Base-by-base conservation (phyloP, 1,140 invertebrate genomes). In the Hypsibius dujardini region DNA sequence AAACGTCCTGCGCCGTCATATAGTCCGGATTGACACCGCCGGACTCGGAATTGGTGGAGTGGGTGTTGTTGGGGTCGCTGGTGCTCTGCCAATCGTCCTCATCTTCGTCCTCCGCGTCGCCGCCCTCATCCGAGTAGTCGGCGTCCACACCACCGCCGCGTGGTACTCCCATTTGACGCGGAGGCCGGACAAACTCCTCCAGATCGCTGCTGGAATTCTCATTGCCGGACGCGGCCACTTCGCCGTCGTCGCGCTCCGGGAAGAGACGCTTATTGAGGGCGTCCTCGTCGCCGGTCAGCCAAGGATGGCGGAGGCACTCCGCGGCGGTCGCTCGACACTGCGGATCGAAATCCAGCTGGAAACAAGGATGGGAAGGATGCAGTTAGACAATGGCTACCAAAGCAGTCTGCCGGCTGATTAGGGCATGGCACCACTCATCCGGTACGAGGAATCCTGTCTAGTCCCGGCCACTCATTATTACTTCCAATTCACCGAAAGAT, bases 291-390 rank as follows among this genome's bases (percentile, higher is more conserved):
- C 70, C 73, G 59, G 14, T 76, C 47, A 97, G 82, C 91, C 92
- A 97, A 45, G 89, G 87, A 83, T 97, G 92, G 78, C 89, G 85
- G 76, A 97, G 85, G 83, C 92, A 94, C 77, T 95, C 86, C 70
- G 87, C 86, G 74, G 95, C 95, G 59, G 92, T 95, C 69, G 92
- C 92, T 76, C 95, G 85, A 75, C 86, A 84, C 74, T 85, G 85
- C 47, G 92, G 90, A 82, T 97, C 92, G 82, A 92, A 96, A 74
- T 88, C 86, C 50, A 56, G 50, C 28, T 28, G 28, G 28, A 28
- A 28, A 28, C 28, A 28, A 28, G 28, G 28, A 28, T 28, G 28
- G 28, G 28, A 28, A 28, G 28, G 28, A 28, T 28, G 28, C 28
- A 28, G 28, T 28, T 28, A 28, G 28, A 28, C 28, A 28, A 28